Evolutionary conservation across 2,113 vertebrate species (phyloP).

Genomic region (Petromus typicus): DNA sequence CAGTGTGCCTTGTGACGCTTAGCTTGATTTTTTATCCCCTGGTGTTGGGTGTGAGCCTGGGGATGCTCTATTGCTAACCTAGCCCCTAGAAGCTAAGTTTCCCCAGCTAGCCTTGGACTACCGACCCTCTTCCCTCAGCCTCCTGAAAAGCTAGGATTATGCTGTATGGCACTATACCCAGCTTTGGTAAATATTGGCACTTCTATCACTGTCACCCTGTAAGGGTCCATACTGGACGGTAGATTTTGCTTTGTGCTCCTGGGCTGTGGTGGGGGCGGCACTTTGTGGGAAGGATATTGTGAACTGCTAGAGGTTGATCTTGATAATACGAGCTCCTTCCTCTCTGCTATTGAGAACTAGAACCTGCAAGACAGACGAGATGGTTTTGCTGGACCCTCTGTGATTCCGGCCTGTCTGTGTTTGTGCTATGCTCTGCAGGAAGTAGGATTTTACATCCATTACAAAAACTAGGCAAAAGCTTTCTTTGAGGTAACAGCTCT

Average conservation of each 20-base stretch:
- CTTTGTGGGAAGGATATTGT: not conserved
- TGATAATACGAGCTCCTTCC: rapidly evolving
- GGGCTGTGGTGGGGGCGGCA: not conserved
- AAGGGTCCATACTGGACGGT: not conserved
- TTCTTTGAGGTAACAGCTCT: not conserved
- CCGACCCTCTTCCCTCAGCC: not conserved
- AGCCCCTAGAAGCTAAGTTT: too few species aligned
- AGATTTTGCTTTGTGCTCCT: not conserved
- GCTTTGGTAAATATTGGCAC: not conserved
- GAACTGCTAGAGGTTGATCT: rapidly evolving
- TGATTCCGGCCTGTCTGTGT: rapidly evolving
- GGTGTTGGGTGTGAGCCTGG: not conserved
- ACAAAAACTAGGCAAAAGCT: not conserved
- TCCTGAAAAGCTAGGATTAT: not conserved
- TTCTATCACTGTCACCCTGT: not conserved
- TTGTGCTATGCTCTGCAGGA: not conserved
- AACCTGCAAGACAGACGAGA: not conserved
- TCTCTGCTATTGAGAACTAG: not conserved
- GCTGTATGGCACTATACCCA: not conserved
- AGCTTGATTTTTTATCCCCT: not conserved
- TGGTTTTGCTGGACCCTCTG: not conserved
- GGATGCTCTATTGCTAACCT: too few species aligned
- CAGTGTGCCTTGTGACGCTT: not conserved
- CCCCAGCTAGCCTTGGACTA: not conserved
- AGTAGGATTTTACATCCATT: not conserved